Percentiles rank a stretch among this genome's conserved stretches.
These are phyloP conservation scores for Halictus ligatus DNA, from an alignment of 2,888 invertebrate species.

Conservation along the genomic window DNA sequence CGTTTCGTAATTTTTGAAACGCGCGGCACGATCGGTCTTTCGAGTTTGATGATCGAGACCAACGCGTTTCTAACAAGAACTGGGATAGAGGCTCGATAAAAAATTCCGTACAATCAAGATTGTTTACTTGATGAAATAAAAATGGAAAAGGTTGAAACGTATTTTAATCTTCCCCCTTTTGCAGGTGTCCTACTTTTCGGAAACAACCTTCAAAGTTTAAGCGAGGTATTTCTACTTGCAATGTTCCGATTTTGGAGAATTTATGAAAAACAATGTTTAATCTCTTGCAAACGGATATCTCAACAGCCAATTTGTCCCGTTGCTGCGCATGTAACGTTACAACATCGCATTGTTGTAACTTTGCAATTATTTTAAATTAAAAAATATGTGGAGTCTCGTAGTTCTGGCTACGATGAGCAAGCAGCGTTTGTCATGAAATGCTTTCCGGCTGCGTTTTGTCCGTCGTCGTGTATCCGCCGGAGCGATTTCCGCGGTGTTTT, in stretches of 20 bases:
- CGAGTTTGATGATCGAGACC: not conserved
- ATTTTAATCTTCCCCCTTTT: not conserved
- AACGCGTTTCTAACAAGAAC: not conserved
- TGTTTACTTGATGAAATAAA: not conserved
- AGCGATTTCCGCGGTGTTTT: not conserved
- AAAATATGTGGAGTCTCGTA: no score
- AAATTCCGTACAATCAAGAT: not conserved
- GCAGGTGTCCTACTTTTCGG: not conserved
- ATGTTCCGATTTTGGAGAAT: not conserved
- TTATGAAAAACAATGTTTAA: not conserved
- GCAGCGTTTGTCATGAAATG: not conserved
- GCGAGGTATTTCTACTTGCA: not conserved
- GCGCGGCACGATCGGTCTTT: not conserved
- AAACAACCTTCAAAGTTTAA: not conserved
- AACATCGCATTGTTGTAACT: not conserved
- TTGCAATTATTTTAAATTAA: no score
- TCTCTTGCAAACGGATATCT: not conserved
- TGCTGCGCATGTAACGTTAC: no score
- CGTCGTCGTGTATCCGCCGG: not conserved
- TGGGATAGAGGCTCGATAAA: not conserved
- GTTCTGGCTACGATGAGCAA: not conserved
- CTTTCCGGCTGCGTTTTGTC: not conserved
- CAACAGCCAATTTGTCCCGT: not conserved
- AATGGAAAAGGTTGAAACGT: no score
- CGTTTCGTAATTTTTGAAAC: slow-evolving; percentile 22